A percentile compares a stretch with the other conserved stretches of the same genome.
phyloP scores from a whole-genome alignment of 2,797 vertebrate genomes.

The Onychomys torridus region DNA sequence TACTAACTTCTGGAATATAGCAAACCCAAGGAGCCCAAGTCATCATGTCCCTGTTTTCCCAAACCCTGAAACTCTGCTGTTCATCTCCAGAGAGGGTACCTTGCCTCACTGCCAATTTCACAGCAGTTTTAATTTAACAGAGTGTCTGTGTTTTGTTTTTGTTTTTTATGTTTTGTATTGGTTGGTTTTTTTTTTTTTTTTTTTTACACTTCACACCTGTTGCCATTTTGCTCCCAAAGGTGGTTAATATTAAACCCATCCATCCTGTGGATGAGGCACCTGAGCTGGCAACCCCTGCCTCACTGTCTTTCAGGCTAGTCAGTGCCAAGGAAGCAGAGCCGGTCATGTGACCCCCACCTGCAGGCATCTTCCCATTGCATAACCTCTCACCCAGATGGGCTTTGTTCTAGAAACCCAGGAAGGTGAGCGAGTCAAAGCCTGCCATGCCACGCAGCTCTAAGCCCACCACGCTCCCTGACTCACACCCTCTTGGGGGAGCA shows the following conservation, averaged over 20 bases:
- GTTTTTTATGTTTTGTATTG: not conserved
- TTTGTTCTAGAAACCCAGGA: constrained; percentile 36
- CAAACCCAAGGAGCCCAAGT: not conserved
- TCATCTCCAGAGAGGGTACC: not conserved
- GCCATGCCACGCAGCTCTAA: not conserved
- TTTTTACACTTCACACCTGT: not conserved
- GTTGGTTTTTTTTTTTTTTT: too few relatives aligned
- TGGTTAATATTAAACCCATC: not conserved
- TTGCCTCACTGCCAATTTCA: not conserved
- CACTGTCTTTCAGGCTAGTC: not conserved
- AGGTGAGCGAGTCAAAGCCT: not conserved
- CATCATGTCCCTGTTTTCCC: not conserved
- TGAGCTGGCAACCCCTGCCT: not conserved
- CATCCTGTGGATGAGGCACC: not conserved
- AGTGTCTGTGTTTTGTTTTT: not conserved
- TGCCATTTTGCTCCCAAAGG: not conserved
- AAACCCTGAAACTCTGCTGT: not conserved
- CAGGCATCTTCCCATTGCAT: not conserved
- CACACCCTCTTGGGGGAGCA: not conserved
- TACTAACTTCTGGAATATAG: not conserved
- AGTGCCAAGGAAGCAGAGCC: not conserved
- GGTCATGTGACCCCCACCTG: not conserved
- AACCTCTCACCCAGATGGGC: not conserved
- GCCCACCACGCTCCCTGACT: not conserved
- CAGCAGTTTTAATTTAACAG: not conserved